These are phyloP conservation scores for Drosophila yooni DNA, from an alignment of 2,888 invertebrate genomes.

Conservation along the genomic window DNA sequence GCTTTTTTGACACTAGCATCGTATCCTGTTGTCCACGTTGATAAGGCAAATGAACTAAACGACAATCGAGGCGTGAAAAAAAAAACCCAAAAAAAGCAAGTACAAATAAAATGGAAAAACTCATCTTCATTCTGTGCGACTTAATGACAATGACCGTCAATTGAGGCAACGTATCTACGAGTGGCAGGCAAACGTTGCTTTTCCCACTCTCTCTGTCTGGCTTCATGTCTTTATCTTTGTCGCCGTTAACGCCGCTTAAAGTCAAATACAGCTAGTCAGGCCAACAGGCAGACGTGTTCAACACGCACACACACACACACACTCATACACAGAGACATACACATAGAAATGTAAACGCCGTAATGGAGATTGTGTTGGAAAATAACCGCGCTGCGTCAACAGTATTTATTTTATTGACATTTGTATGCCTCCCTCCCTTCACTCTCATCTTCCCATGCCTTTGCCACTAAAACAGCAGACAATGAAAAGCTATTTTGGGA, in stretches of 20 bases:
- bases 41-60: conserved; percentile 57
- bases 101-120: conserved; percentile 60
- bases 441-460: background rate
- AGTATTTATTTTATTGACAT: conserved; percentile 81
- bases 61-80: conserved; percentile 55
- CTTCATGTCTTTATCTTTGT: conserved; percentile 76
- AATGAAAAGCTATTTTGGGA: conserved; percentile 75
- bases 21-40: conserved; percentile 12
- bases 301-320: conserved; percentile 18
- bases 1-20: conserved; percentile 14
- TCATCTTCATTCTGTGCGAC: conserved; percentile 72
- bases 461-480: conserved; percentile 46
- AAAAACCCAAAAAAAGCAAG: conserved; percentile 6
- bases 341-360: conserved; percentile 69
- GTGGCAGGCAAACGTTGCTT: conserved; percentile 37
- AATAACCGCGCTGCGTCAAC: conserved; percentile 79
- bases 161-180: conserved; percentile 58
- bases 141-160: conserved; percentile 78
- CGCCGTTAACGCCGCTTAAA: conserved; percentile 74
- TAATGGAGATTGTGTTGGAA: conserved; percentile 79
- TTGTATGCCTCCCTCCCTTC: conserved; percentile 51
- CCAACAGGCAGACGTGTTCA: conserved; percentile 62
- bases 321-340: conserved; percentile 28
- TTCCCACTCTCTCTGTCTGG: conserved; percentile 49
- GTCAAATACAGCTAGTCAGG: conserved; percentile 76